Evolutionary conservation across 2,113 vertebrate species (phyloP).

Genomic region (Calcarius ornatus): DNA sequence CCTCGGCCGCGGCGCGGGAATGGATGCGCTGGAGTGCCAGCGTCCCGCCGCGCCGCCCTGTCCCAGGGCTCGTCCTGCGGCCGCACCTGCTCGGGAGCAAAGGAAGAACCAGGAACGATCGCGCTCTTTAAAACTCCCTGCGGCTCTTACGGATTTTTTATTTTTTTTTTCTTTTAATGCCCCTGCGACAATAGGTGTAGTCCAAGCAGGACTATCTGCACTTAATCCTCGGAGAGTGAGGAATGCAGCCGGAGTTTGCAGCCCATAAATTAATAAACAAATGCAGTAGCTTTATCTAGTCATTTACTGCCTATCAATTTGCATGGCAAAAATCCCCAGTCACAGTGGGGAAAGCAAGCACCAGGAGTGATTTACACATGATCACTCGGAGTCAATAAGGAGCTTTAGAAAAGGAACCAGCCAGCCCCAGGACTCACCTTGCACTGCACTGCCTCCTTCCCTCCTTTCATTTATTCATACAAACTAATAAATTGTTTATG

Average conservation of each 20-base stretch:
- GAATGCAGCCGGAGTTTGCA: background rate
- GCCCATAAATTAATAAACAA: background rate
- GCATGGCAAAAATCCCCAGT: background rate
- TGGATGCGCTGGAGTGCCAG: background rate
- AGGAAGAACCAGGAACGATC: fast-evolving
- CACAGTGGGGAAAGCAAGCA: background rate
- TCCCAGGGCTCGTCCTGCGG: background rate
- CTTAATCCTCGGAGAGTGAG: background rate
- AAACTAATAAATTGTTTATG: background rate
- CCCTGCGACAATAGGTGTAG: background rate
- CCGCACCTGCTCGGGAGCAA: background rate
- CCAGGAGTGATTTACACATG: background rate
- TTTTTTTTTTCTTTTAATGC: background rate
- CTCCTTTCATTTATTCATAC: background rate
- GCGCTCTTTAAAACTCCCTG: background rate
- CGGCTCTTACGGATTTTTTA: fast-evolving
- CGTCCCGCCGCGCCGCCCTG: no score
- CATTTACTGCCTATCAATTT: background rate
- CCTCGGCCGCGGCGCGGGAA: background rate
- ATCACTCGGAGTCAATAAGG: background rate
- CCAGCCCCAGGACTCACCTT: background rate
- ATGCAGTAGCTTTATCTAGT: background rate
- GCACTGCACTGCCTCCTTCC: background rate
- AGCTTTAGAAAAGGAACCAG: background rate
- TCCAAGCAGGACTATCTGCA: background rate